Evolutionary conservation across 2,797 vertebrate species (phyloP).

Genomic region (Tokudaia muenninki): DNA sequence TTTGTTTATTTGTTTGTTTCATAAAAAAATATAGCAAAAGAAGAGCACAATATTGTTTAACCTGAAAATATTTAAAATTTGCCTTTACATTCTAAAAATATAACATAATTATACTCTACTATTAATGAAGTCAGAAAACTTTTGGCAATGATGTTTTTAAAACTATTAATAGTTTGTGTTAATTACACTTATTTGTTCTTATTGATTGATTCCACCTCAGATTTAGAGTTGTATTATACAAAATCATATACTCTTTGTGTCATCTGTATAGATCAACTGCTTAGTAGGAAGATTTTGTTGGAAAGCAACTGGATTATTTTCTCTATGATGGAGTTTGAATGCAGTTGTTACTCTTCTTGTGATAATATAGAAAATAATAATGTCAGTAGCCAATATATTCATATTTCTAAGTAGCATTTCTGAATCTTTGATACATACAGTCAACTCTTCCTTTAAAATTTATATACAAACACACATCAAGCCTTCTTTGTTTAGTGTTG

Average conservation of each 20-base stretch:
- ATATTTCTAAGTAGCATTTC: background rate
- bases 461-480: background rate
- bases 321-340: background rate
- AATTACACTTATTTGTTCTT: background rate
- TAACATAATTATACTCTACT: background rate
- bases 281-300: background rate
- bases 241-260: conserved; percentile 18
- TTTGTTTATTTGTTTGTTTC: background rate
- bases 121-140: background rate
- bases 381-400: background rate
- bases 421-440: background rate
- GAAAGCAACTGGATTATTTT: background rate
- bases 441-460: background rate
- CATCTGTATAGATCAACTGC: conserved; percentile 14
- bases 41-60: background rate
- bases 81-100: background rate
- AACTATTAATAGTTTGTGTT: conserved; percentile 12
- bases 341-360: background rate
- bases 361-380: background rate
- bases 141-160: conserved; percentile 40
- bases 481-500: background rate
- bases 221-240: background rate
- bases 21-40: conserved; percentile 2
- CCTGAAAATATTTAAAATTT: background rate
- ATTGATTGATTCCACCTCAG: background rate